Percentiles rank a stretch among this genome's conserved stretches.
These are phyloP conservation scores for Torymus auratus DNA, from an alignment of 2,888 invertebrate species.

Conservation along the genomic window DNA sequence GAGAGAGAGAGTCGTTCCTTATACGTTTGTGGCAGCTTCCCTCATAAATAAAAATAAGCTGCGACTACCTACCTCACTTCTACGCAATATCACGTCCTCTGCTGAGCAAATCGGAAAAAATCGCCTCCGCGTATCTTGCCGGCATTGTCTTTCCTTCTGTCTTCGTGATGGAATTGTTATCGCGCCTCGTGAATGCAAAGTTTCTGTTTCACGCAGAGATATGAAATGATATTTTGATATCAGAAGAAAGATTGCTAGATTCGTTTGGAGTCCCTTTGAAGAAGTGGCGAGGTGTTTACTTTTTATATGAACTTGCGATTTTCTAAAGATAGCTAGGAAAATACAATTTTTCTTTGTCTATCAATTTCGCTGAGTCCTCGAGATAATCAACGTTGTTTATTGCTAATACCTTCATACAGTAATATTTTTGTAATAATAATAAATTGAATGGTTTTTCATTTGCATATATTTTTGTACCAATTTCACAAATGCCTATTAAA, in stretches of 20 bases:
- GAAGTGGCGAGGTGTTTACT: too few species aligned
- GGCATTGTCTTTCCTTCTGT: conserved; percentile 43
- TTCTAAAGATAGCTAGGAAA: too few species aligned
- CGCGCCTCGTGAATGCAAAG: conserved; percentile 53
- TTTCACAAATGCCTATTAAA: too few species aligned
- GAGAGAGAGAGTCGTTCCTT: conserved; percentile 64
- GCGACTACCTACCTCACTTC: conserved; percentile 66
- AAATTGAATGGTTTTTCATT: too few species aligned
- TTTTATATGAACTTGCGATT: too few species aligned
- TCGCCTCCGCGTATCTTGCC: conserved; percentile 61
- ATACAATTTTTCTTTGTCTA: too few species aligned
- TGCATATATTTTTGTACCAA: too few species aligned
- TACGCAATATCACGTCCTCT: conserved; percentile 69
- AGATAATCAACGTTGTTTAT: too few species aligned
- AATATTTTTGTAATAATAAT: too few species aligned
- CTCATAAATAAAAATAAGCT: conserved; percentile 77
- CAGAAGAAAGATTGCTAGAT: background rate
- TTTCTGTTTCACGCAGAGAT: conserved; percentile 21
- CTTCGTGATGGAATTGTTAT: conserved; percentile 44
- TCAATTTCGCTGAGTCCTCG: too few species aligned
- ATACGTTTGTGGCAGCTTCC: conserved; percentile 64
- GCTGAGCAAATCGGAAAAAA: conserved; percentile 69
- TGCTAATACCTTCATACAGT: too few species aligned
- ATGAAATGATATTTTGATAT: conserved; percentile 40
- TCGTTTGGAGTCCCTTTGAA: too few species aligned